Conservation (phyloP, 1,140 invertebrate species). For the Nasonia giraulti region DNA sequence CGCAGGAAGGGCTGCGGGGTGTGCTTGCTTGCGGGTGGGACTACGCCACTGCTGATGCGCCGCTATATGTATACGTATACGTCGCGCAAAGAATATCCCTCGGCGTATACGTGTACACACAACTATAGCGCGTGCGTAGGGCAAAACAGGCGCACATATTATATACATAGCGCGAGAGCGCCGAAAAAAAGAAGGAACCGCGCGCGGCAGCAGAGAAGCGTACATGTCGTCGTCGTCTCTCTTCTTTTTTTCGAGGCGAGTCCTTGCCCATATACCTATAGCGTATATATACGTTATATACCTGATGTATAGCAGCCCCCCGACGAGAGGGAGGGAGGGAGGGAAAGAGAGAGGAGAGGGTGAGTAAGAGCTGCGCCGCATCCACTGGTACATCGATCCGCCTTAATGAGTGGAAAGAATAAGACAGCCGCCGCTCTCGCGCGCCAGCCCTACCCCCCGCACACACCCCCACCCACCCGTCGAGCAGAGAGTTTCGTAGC, state of each 20-base stretch:
- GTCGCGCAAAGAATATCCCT: background rate
- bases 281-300: background rate
- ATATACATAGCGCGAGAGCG: background rate
- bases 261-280: background rate
- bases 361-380: conserved; percentile 54
- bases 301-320: background rate
- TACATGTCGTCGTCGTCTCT: conserved; percentile 26
- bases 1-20: background rate
- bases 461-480: conserved; percentile 42
- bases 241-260: background rate
- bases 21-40: conserved; percentile 23
- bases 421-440: conserved; percentile 67
- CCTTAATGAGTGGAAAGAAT: conserved; percentile 76
- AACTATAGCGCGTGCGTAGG: conserved; percentile 1
- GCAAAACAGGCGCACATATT: background rate
- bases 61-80: background rate
- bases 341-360: conserved; percentile 37
- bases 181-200: conserved; percentile 32
- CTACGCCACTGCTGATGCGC: background rate
- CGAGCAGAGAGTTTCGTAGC: conserved; percentile 56
- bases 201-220: background rate
- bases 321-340: background rate
- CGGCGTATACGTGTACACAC: conserved; percentile 11
- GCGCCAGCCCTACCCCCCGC: conserved; percentile 33
- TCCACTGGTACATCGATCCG: conserved; percentile 73